phyloP scores from a whole-genome alignment of 2,113 vertebrate genomes.

The Mesocricetus auratus region DNA sequence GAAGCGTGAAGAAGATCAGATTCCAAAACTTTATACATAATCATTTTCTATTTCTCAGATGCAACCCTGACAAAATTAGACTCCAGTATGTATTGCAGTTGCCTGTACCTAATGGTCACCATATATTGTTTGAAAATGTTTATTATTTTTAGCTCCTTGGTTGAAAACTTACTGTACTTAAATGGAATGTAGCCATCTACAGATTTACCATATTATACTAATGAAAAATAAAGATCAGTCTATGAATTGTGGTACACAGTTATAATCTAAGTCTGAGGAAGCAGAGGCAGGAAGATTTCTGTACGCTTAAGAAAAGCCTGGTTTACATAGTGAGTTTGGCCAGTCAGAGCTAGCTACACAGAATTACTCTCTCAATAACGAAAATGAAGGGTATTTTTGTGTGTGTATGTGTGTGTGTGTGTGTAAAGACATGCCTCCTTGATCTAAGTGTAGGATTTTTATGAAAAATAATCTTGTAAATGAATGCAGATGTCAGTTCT shows the following conservation, averaged over 20 bases:
- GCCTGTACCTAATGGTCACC: neutral
- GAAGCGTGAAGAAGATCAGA: slow-evolving; percentile 55
- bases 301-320: neutral
- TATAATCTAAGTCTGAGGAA: neutral
- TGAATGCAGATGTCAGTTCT: neutral
- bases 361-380: neutral
- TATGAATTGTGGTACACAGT: no score
- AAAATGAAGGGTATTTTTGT: neutral
- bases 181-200: neutral
- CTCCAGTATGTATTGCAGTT: neutral
- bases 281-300: neutral
- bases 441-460: neutral
- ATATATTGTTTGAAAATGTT: neutral
- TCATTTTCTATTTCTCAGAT: neutral
- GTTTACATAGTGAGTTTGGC: no score
- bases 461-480: neutral
- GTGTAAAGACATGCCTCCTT: neutral
- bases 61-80: neutral
- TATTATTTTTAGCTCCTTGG: neutral
- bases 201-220: neutral
- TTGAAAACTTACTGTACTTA: neutral
- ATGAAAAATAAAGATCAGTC: neutral
- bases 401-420: neutral
- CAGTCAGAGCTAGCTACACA: neutral
- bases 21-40: slow-evolving; percentile 39